Base-by-base conservation (phyloP, 2,113 vertebrate genomes). In the Tichodroma muraria region DNA sequence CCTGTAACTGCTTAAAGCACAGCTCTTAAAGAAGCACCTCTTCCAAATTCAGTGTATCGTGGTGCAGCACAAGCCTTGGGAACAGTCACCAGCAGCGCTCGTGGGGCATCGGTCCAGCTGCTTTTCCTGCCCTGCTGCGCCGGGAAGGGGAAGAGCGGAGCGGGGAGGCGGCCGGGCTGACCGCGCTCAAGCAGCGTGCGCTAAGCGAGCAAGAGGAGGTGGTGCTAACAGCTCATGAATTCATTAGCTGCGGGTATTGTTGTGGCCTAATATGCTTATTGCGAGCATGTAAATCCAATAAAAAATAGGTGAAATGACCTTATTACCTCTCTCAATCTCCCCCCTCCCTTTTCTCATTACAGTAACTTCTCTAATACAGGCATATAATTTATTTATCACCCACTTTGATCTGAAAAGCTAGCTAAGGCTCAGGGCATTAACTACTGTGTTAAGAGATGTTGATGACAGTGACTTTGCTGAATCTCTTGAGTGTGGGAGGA, bases 31-130 rank as follows among this genome's bases (percentile, higher is more conserved):
- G 76, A 42, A 73, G 15, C 0, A 1, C 2, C 6, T 23, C 18
- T 45, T 68, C 21, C 38, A 38, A 80, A 64, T 44, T 27, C 6
- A 13, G 1, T 59, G 15, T 49, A 18, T 47, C 1, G 1, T 12
- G 42, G n/a, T 20, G 27, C 35, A 37, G 13, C 18, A 2, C 12
- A 50, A 78, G 12, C 22, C 50, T 73, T 66, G 35, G 30, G 33
- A 73, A 4, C 21, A 4, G 38, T 15, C 11, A 35, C 11, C 23
- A 7, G 15, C 44, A 11, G 45, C 45, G 52, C 40, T 92, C 1
- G 3, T 10, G 78, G 38, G 76, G 37, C 27, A 14, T 19, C 0
- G 1, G 2, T 40, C 45, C 47, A 11, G 53, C n/a, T 23, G 27
- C 9, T 37, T 49, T 42, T 60, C 42, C 56, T 4, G 6, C 30